Percentiles rank a stretch among this genome's conserved stretches.
phyloP scores from a whole-genome alignment of 2,113 vertebrate species.

The Hyperopisus bebe region DNA sequence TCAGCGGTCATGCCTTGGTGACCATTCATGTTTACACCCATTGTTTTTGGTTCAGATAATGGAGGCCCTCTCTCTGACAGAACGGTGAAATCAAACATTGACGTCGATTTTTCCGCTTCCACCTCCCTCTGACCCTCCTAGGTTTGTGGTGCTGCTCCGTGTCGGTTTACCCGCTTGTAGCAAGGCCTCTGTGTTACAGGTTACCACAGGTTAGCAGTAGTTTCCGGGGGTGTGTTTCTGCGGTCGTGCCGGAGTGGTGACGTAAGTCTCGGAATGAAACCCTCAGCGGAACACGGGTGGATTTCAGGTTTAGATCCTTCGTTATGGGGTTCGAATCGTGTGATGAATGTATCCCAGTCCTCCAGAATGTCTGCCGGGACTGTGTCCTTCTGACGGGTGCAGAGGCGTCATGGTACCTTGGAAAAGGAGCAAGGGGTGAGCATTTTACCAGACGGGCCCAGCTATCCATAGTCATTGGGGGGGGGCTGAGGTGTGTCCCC shows the following conservation, averaged over 20 bases:
- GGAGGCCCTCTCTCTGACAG: background rate
- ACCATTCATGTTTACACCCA: background rate
- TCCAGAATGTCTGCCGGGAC: conserved; percentile 21
- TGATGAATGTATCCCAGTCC: conserved; percentile 29
- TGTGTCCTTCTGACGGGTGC: conserved; percentile 7
- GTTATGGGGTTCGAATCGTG: background rate
- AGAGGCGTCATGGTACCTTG: background rate
- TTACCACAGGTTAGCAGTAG: background rate
- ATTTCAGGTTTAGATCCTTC: background rate
- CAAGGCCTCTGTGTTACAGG: background rate
- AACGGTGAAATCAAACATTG: background rate
- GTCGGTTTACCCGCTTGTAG: background rate
- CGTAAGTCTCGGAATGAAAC: background rate
- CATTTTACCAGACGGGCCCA: background rate
- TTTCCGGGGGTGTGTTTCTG: background rate
- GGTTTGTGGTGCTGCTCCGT: background rate
- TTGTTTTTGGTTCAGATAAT: background rate
- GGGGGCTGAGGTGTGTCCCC: background rate
- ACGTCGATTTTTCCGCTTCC: background rate
- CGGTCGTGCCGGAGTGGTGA: background rate
- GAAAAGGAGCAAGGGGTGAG: background rate
- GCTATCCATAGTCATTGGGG: background rate
- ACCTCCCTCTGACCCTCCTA: background rate
- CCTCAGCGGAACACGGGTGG: background rate
- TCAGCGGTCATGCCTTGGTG: background rate